Conservation (phyloP, 2,797 vertebrate genomes). For the Bradypodion pumilum region DNA sequence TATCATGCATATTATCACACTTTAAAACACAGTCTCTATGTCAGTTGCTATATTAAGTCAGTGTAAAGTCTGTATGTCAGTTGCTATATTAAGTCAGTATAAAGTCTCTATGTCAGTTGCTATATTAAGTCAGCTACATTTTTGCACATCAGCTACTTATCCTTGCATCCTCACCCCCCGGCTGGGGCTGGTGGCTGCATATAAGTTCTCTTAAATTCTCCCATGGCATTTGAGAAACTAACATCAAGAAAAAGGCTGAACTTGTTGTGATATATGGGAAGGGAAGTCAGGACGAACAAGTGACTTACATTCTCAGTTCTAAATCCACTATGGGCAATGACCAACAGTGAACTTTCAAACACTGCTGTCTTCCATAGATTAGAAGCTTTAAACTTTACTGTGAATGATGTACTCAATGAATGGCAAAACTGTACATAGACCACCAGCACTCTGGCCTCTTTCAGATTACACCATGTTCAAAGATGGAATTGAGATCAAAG, state of each 20-base stretch:
- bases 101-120: too few species aligned
- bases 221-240: neutral
- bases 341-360: neutral
- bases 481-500: slow-evolving; percentile 6
- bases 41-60: too few species aligned
- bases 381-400: neutral
- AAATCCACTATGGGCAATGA: neutral
- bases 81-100: too few species aligned
- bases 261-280: neutral
- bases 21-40: too few species aligned
- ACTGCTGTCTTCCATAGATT: neutral
- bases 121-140: too few species aligned
- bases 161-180: too few species aligned
- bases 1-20: too few species aligned
- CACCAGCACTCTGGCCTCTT: neutral
- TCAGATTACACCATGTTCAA: neutral
- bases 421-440: neutral
- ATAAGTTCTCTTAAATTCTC: neutral
- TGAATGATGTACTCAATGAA: neutral
- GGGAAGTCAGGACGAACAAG: neutral
- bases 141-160: too few species aligned
- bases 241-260: neutral
- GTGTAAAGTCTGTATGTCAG: too few species aligned
- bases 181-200: too few species aligned
- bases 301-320: neutral